Conservation (phyloP, 2,888 invertebrate species). For the Osmoderma eremita region DNA sequence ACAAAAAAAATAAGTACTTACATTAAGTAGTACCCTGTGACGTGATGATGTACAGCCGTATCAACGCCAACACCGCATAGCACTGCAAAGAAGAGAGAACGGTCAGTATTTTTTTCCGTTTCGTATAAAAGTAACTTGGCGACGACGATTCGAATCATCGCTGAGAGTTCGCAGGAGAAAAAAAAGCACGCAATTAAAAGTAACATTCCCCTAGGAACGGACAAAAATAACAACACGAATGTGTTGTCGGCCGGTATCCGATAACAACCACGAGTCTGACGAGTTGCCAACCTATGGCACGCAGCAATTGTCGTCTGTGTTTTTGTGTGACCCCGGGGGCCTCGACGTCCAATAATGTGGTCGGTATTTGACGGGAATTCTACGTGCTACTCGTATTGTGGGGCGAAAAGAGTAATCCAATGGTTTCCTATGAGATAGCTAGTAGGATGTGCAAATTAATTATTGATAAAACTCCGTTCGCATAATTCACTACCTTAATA, state of each 20-base stretch:
- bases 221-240: constrained; percentile 28
- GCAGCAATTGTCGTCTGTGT: constrained; percentile 4
- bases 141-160: too few relatives aligned
- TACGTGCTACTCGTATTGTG: too few relatives aligned
- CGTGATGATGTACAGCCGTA: constrained; percentile 70
- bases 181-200: constrained; percentile 28
- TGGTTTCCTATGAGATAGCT: too few relatives aligned
- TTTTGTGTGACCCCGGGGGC: constrained; percentile 6
- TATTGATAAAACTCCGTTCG: too few relatives aligned
- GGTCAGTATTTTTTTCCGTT: neutral
- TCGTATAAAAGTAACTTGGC: too few relatives aligned
- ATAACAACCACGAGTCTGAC: constrained; percentile 14
- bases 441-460: too few relatives aligned
- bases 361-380: neutral
- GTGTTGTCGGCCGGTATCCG: neutral
- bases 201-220: constrained; percentile 9
- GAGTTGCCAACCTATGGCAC: constrained; percentile 21
- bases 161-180: neutral
- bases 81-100: constrained; percentile 62
- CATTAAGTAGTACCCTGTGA: constrained; percentile 71
- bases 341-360: neutral
- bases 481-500: too few relatives aligned
- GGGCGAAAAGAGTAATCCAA: too few relatives aligned
- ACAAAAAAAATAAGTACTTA: constrained; percentile 61
- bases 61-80: constrained; percentile 74